These are phyloP conservation scores for Burhinus bistriatus DNA, from an alignment of 2,113 vertebrate species.

Conservation along the genomic window DNA sequence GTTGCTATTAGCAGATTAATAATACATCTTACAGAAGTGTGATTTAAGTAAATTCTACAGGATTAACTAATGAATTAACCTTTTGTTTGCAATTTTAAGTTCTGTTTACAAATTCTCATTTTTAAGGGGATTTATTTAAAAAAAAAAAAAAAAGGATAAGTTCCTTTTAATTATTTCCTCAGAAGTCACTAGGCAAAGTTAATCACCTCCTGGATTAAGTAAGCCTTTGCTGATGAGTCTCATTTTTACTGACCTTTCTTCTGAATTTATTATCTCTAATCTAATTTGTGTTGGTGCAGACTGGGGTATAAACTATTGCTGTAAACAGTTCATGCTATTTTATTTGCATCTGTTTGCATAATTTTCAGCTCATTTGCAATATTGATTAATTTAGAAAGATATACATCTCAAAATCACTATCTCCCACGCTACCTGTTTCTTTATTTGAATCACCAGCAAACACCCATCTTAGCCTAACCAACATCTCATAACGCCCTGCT, in stretches of 20 bases:
- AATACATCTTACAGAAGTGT: neutral
- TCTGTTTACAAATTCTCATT: neutral
- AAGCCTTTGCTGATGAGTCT: neutral
- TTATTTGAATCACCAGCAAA: neutral
- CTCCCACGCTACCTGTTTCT: neutral
- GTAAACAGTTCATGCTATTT: neutral
- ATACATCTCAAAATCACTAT: neutral
- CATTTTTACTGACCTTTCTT: neutral
- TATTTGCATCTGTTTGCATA: neutral
- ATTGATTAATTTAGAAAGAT: neutral
- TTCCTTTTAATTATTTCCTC: neutral
- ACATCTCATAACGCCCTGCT: neutral
- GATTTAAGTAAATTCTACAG: neutral
- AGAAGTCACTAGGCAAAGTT: neutral
- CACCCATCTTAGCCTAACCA: neutral
- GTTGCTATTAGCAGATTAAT: neutral
- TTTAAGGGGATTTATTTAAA: neutral
- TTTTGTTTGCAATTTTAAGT: neutral
- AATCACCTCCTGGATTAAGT: neutral
- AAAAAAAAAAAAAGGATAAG: neutral
- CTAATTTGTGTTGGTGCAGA: neutral
- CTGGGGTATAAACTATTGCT: neutral
- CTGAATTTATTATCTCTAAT: neutral
- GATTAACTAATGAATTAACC: neutral
- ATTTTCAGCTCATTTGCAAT: neutral